Evolutionary conservation across 2,797 vertebrate genomes (phyloP).

Genomic region (Acipenser transmontanus): DNA sequence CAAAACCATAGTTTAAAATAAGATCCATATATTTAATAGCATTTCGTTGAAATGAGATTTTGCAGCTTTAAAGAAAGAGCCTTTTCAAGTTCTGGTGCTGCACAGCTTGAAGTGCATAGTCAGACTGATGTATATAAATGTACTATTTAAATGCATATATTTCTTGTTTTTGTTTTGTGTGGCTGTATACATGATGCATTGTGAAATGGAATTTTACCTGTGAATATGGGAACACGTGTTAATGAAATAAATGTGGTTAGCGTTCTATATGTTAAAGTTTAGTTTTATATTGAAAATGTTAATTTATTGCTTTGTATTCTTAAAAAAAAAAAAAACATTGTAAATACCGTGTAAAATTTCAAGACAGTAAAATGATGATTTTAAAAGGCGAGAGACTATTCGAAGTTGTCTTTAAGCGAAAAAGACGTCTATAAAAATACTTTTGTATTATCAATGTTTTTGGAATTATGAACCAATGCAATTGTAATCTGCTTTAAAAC

Average conservation of each 20-base stretch:
- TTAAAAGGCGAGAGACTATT: conserved; percentile 51
- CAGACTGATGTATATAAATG: conserved; percentile 54
- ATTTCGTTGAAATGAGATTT: conserved; percentile 18
- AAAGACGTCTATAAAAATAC: not conserved
- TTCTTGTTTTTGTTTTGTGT: conserved; percentile 68
- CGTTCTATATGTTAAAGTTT: conserved; percentile 87
- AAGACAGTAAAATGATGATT: conserved; percentile 93
- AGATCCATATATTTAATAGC: not conserved
- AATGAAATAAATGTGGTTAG: conserved; percentile 78
- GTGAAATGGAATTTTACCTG: conserved; percentile 81
- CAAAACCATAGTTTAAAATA: conserved; percentile 3
- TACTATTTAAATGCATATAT: conserved; percentile 66
- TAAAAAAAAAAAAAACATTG: conserved; percentile 55
- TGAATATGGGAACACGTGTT: conserved; percentile 77
- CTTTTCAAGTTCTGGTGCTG: conserved; percentile 46
- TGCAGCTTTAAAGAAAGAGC: conserved; percentile 44
- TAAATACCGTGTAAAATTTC: conserved; percentile 89
- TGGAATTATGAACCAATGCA: not conserved
- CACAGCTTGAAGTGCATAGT: conserved; percentile 27
- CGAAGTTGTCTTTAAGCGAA: not conserved
- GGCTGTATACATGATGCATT: conserved; percentile 79
- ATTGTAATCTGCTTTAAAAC: conserved; percentile 5
- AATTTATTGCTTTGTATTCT: conserved; percentile 92
- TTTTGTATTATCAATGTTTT: conserved; percentile 6
- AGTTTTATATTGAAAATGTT: conserved; percentile 97